Evolutionary conservation across 2,797 vertebrate species (phyloP), one percentile per base, ranked within the genome.

Genomic region (Acanthurus tractus): DNA sequence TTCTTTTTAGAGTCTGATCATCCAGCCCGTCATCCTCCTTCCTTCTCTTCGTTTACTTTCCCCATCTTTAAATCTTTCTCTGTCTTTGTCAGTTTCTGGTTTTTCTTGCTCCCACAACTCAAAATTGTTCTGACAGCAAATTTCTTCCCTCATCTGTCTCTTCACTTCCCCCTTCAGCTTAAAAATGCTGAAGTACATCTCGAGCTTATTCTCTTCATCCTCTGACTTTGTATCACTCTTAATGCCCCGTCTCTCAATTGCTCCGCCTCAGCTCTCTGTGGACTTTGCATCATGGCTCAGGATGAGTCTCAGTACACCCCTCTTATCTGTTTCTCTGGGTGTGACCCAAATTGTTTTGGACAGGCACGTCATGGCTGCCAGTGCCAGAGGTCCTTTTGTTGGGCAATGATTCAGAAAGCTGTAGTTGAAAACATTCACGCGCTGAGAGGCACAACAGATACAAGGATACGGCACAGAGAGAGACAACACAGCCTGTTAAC

Each of bases 301-400:
- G 73, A 76, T 78, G 67, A 79, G 70, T 73, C 82, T 79, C 42
- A 49, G 53, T 58, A 56, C 29, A 62, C 0, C 64, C 54, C 52
- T 76, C 23, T 48, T 59, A 75, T 80, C 59, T 63, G 44, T 74
- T 71, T 84, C 66, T 76, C 55, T 63, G 8, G 55, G 52, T 69
- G 62, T 77, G 70, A 80, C 81, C 50, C 48, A 83, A 78, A 89
- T 88, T 73, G 82, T 88, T 89, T 85, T 63, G 74, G 87, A 82
- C 79, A 73, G 74, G 66, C 58, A 46, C 6, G 7, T 48, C 81
- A 62, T 46, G 25, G 46, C 57, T 85, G 63, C 62, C 12, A 61
- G 55, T 78, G 78, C 76, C 78, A 76, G 72, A 78, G 72, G 74
- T 77, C 63, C 34, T 87, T 84, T 83, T 77, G 66, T 79, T 65